Base-by-base conservation (phyloP, 2,113 vertebrate genomes). In the Oncorhynchus masou region DNA sequence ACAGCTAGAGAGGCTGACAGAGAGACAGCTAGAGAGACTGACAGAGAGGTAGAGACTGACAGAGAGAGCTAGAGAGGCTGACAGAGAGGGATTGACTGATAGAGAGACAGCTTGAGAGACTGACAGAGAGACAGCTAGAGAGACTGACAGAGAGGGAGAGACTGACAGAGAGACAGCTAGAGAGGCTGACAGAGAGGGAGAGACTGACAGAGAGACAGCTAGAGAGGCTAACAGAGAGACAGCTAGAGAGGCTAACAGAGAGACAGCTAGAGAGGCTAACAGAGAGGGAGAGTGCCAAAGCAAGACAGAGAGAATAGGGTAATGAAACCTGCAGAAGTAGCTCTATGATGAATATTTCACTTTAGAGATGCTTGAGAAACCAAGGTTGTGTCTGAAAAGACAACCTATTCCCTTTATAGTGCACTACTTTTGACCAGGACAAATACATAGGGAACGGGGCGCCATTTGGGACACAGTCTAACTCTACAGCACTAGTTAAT, bases 381-480 rank as follows among this genome's bases (percentile, higher is more conserved):
- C 20, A 5, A 45, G 39, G 39, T 45, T 45, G 39, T 45, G 39
- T 45, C 5, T 16, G 16, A 75, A 45, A 39, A n/a, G 7, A 34
- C 62, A 49, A 6, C 39, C 68, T 25, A 39, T 72, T 74, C 31
- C 54, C 74, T 7, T 48, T 24, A 76, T n/a, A 70, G 74, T 45
- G 4, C 22, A 29, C 54, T 74, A 49, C 34, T 71, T 25, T 76
- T 73, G 39, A 45, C 39, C 39, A 11, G 39, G 39, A 9, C 39
- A 13, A 13, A 13, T 51, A 15, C 2, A 15, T 74, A 25, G 60
- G n/a, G n/a, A 22, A 54, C 15, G 66, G 81, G 74, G 74, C 70
- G 68, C 57, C 48, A 85, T 76, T 84, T 84, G 71, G 48, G 34
- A 81, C 75, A 65, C 70, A 85, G 2, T 0, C 39, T 45, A 45